Base-by-base conservation (phyloP, 2,797 vertebrate species). In the Amblyraja radiata region DNA sequence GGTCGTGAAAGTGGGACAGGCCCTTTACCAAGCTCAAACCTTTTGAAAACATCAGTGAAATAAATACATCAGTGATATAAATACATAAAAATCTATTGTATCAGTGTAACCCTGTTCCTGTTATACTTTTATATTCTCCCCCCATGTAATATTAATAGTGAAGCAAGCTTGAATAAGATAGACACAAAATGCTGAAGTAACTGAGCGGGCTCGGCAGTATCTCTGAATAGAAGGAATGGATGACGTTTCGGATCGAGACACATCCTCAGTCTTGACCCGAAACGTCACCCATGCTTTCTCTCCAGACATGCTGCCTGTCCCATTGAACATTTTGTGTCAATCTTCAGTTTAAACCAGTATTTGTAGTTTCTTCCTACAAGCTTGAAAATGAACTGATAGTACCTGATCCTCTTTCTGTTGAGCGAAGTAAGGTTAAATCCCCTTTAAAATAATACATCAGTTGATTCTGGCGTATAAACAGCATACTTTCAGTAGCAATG, bases 391-490 rank as follows among this genome's bases (percentile, higher is more conserved):
- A 16, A 18, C 14, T 74, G 71, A 23, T 9, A 23, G 1, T 92
- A 92, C 90, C 90, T 92, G 90, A 76, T 92, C 71, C 71, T 5
- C 7, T 21, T 54, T 46, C 23, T 14, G 0, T 13, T 13, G 77
- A n/a, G 0, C 80, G 90, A 36, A 96, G 94, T 0, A 94, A 94
- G 2, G 13, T 16, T 21, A 95, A 96, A 76, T 93, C 93, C 80
- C 96, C 96, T 1, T 94, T 95, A 23, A 95, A 96, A 36, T 95
- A 96, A 94, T 96, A 96, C 93, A 96, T 93, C 0, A 96, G 95
- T 93, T 96, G 96, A 94, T 96, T 96, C 94, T 96, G 95, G 0
- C 96, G 95, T 58, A 96, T 95, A 94, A 96, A 96, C 86, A 96
- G 94, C 0, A 94, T 94, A 93, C 95, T 96, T 93, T 96, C 96